Percentiles rank a stretch among this genome's conserved stretches.
Evolutionary conservation across 1,140 invertebrate genomes (phyloP).

Genomic region (Achatina immaculata): DNA sequence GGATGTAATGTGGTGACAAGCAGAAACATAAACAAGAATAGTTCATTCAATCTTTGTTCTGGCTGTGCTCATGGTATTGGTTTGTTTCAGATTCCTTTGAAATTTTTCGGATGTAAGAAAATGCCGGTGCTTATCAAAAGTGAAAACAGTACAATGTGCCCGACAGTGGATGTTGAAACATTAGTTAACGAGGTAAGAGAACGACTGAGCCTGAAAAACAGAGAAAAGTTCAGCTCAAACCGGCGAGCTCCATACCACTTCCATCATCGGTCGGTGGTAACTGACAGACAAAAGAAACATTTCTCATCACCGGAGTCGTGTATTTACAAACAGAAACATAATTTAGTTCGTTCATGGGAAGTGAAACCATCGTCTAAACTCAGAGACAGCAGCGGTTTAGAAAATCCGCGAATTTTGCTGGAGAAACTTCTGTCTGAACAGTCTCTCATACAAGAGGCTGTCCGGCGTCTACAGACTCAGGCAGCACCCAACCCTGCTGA

Average conservation of each 20-base stretch:
- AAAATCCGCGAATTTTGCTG: constrained; percentile 39
- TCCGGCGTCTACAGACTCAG: constrained; percentile 40
- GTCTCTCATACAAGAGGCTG: constrained; percentile 54
- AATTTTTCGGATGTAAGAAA: background rate
- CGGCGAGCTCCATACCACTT: constrained; percentile 28
- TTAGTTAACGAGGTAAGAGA: constrained; percentile 43
- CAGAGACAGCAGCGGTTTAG: background rate
- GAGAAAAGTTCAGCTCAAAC: constrained; percentile 34
- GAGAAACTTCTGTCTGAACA: constrained; percentile 48
- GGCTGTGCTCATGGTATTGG: background rate
- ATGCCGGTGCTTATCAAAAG: constrained; percentile 16
- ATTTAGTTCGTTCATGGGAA: background rate
- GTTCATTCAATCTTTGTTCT: constrained; percentile 22
- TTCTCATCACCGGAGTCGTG: constrained; percentile 21
- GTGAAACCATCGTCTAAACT: constrained; percentile 7
- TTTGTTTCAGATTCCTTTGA: background rate
- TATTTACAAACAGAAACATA: constrained; percentile 14
- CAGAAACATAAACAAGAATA: constrained; percentile 26
- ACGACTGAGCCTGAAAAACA: constrained; percentile 45
- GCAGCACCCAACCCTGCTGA: background rate
- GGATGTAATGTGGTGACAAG: background rate
- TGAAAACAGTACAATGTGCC: background rate
- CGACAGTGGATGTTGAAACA: constrained; percentile 35
- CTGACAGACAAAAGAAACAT: background rate
- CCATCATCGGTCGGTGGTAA: background rate